Base-by-base conservation (phyloP, 1,140 invertebrate species). In the Drosophila kanapiae region DNA sequence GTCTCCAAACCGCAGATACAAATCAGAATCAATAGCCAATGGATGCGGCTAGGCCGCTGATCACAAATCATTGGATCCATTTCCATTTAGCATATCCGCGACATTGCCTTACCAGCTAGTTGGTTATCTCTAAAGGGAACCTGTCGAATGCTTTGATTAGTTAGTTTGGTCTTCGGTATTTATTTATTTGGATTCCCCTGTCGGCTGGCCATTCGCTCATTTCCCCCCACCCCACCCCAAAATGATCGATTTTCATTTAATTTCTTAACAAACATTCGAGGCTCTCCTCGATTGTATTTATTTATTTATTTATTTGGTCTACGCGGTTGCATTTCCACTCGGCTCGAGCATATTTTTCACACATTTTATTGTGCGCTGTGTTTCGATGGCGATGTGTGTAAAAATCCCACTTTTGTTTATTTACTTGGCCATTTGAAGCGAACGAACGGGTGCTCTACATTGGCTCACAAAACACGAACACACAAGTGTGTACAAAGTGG, bases 201-300 rank as follows among this genome's bases (percentile, higher is more conserved):
- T 16, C 35, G 35, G 42, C 51, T 40, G 23, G 47, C 67, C 62
- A 67, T 70, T 64, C 33, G 40, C 11, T 53, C 53, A 54, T 54
- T 54, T 54, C 33, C 51, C 47, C 29, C 61, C 23, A 1, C 23
- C 23, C 23, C 3, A 23, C 23, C 23, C 1, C 64, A 38, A 75
- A 83, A 65, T 90, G 86, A 90, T 88, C 78, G 86, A 88, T 88
- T 88, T 85, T 83, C 70, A 81, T 90, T 88, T 76, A 85, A 71
- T 78, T 67, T 81, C 70, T 79, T 74, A 47, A 63, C 75, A 90
- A 88, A 90, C 78, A 75, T 37, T 62, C 53, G 49, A 33, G 45
- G 54, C 61, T 82, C 53, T 43, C 64, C 43, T 48, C 61, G 57
- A 51, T 62, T 77, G 43, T 74, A 67, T 68, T 75, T 78, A 74